Evolutionary conservation across 2,888 invertebrate species (phyloP), one percentile per base, ranked within the genome.

Genomic region (Microchrysa polita): DNA sequence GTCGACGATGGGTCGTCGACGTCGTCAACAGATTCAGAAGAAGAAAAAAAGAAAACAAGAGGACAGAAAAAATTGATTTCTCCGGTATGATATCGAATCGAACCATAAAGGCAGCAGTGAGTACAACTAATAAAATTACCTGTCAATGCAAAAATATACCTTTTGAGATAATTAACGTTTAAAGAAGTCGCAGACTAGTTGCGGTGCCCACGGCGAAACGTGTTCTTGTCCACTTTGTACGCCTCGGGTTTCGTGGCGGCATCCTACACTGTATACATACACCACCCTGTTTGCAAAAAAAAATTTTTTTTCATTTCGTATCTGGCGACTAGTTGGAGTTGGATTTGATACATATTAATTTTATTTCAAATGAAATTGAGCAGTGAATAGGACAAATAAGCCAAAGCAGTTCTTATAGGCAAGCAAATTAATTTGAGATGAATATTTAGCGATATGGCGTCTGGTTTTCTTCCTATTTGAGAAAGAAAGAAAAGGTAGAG

Each of bases 131-230:
- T 75, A 75, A 75, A 75, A 75, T 75, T 75, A 73, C 75, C 73
- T 75, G 75, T 75, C 75, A 75, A 73, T 75, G 75, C 57, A 72
- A 57, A 75, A 75, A 75, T 73, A 75, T 75, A 73, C 72, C 73
- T 72, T n/a, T 69, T 12, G 72, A 75, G 72, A 75, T 75, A 75
- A 75, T 75, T 75, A 75, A 75, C 75, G 73, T 75, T 75, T 75
- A 75, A 74, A 75, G 73, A 73, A 75, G 75, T 75, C 65, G 72
- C 63, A 60, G 73, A 75, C 75, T 73, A 75, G 75, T 75, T n/a
- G n/a, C 69, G 63, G 73, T 55, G 69, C 75, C 75, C 73, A 75
- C 75, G 75, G 75, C 75, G 73, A 63, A 63, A 48, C 69, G 73
- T 71, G 69, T 63, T 53, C 69, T 57, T 67, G 69, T 75, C 61